Conservation (phyloP, 2,113 vertebrate species). For the Equus quagga region DNA sequence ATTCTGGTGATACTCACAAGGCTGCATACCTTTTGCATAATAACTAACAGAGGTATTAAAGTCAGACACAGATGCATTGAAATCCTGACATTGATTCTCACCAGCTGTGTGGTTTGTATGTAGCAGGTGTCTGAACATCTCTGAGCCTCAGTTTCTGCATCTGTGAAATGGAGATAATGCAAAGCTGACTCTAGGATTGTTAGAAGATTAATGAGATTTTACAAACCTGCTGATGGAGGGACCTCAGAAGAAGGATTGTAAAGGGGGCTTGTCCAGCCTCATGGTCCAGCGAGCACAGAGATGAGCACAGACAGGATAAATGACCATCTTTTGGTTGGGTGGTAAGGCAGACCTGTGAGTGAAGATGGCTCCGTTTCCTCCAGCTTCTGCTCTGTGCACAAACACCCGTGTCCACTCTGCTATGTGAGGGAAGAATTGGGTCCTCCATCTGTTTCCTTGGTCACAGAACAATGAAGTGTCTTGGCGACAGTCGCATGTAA, state of each 20-base stretch:
- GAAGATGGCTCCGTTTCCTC: background rate
- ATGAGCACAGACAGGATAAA: accelerated
- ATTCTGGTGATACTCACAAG: background rate
- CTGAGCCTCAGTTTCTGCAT: background rate
- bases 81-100: background rate
- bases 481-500: background rate
- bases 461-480: background rate
- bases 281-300: background rate
- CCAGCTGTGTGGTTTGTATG: background rate
- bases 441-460: background rate
- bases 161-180: background rate
- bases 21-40: background rate
- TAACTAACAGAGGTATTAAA: background rate
- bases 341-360: background rate
- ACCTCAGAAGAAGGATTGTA: background rate
- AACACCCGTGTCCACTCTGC: too few relatives aligned
- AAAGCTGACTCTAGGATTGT: background rate
- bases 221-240: background rate
- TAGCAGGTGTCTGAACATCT: background rate
- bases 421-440: background rate
- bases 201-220: background rate
- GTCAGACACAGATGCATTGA: background rate
- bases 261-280: background rate
- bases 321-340: background rate
- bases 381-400: background rate